Evolutionary conservation across 2,888 invertebrate species (phyloP).

Genomic region (Auanema sp.): DNA sequence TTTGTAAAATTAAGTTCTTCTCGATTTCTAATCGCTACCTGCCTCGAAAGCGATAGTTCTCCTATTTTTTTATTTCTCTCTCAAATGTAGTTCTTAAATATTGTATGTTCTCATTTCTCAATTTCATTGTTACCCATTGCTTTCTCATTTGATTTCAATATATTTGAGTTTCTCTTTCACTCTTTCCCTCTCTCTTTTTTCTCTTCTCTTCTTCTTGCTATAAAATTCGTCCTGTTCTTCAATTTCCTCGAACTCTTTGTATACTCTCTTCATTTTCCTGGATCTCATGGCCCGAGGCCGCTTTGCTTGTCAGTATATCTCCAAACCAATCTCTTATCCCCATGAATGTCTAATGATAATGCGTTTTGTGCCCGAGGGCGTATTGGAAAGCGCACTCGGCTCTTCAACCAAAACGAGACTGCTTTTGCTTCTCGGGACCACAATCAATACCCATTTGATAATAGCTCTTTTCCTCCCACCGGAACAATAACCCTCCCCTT

Average conservation of each 20-base stretch:
- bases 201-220: constrained; percentile 1
- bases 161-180: constrained; percentile 5
- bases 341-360: constrained; percentile 5
- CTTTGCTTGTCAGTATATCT: constrained; percentile 4
- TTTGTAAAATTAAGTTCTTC: too few species aligned
- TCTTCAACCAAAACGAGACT: too few species aligned
- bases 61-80: too few species aligned
- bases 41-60: too few species aligned
- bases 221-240: neutral
- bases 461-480: constrained; percentile 1
- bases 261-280: too few species aligned
- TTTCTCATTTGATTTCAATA: too few species aligned
- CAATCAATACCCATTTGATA: neutral
- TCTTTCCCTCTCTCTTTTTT: constrained; percentile 8
- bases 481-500: constrained; percentile 6
- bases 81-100: too few species aligned
- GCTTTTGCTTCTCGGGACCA: neutral
- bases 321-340: constrained; percentile 6
- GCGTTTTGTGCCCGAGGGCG: constrained; percentile 5
- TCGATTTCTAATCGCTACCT: too few species aligned
- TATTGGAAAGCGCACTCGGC: too few species aligned
- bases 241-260: neutral
- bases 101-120: too few species aligned
- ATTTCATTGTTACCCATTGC: too few species aligned
- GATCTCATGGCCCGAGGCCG: too few species aligned